Evolutionary conservation across 2,113 vertebrate species (phyloP), one percentile per base, ranked within the genome.

Genomic region (Seriola rivoliana): DNA sequence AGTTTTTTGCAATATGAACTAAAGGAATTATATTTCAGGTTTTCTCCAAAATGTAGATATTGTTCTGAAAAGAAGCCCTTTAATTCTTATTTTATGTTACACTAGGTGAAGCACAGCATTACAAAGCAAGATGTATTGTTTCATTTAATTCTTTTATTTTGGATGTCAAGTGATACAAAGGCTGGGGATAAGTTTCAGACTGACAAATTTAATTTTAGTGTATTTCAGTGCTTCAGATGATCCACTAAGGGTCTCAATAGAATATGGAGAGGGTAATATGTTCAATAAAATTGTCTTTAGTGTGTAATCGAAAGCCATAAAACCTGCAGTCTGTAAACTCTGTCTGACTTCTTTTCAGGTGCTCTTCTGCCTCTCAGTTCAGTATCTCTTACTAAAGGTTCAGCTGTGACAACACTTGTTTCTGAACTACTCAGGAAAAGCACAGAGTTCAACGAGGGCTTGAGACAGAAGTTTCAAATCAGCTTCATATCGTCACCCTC

Each of bases 361-460:
- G 62, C 82, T 78, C 44, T 63, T 76, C 40, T 46, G 23, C 16
- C 44, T 76, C 57, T 71, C 46, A 29, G 29, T 71, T 69, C 40
- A 9, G 48, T 0, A 2, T 69, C 25, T 78, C 17, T 50, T 40
- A 66, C 66, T 86, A 17, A 80, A 79, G 82, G 65, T 60, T 84
- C 85, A 88, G 88, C 90, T 88, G 85, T 78, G 88, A 58, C 71
- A 59, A 78, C 72, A 63, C 63, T 84, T 60, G 82, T 57, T 87
- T 84, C 57, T 72, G 8, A 84, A 65, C 36, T 12, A 12, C 60
- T 60, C 3, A 11, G 12, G 60, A 62, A 59, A 50, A 69, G 42
- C 62, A 4, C 60, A 67, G 63, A 75, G 52, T 78, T 90, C 65
- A 76, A 69, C 16, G n/a, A 85, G 71, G 29, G 38, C 71, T 81